Evolutionary conservation across 2,888 invertebrate species (phyloP).

Genomic region (Imbricaverruca yamaguchii): DNA sequence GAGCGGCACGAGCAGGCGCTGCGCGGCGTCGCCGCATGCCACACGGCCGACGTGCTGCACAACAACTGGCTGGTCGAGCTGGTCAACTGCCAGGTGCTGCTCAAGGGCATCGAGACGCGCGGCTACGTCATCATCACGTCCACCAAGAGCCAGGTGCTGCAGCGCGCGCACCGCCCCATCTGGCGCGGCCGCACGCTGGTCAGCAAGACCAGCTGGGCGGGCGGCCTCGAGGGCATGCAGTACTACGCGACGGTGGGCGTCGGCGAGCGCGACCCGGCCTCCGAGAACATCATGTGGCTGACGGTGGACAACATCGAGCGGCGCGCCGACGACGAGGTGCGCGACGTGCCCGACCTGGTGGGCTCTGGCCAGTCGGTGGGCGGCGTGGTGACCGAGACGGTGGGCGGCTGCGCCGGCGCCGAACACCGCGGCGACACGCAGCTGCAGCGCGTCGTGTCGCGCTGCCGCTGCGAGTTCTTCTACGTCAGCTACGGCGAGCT

Average conservation of each 20-base stretch:
- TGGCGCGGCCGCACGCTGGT: slow-evolving; percentile 79
- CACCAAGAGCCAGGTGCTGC: slow-evolving; percentile 88
- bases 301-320: slow-evolving; percentile 84
- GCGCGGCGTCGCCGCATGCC: slow-evolving; percentile 78
- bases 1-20: slow-evolving; percentile 61
- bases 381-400: slow-evolving; percentile 86
- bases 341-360: slow-evolving; percentile 79
- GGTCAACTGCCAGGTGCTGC: slow-evolving; percentile 77
- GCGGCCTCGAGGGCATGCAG: slow-evolving; percentile 71
- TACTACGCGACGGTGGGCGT: slow-evolving; percentile 97
- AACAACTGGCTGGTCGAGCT: slow-evolving; percentile 92
- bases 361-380: slow-evolving; percentile 84
- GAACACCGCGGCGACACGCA: slow-evolving; percentile 42
- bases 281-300: slow-evolving; percentile 93
- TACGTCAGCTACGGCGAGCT: slow-evolving; percentile 84
- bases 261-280: slow-evolving; percentile 50
- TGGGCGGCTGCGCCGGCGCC: slow-evolving; percentile 53
- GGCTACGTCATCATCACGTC: slow-evolving; percentile 97
- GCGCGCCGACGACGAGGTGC: slow-evolving; percentile 58
- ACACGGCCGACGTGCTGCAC: slow-evolving; percentile 81
- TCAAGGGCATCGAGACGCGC: slow-evolving; percentile 92
- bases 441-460: slow-evolving; percentile 91
- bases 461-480: slow-evolving; percentile 97
- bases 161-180: slow-evolving; percentile 77
- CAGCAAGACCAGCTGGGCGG: slow-evolving; percentile 94